Evolutionary conservation across 1,140 invertebrate genomes (phyloP).

Genomic region (Drosophila sp.): DNA sequence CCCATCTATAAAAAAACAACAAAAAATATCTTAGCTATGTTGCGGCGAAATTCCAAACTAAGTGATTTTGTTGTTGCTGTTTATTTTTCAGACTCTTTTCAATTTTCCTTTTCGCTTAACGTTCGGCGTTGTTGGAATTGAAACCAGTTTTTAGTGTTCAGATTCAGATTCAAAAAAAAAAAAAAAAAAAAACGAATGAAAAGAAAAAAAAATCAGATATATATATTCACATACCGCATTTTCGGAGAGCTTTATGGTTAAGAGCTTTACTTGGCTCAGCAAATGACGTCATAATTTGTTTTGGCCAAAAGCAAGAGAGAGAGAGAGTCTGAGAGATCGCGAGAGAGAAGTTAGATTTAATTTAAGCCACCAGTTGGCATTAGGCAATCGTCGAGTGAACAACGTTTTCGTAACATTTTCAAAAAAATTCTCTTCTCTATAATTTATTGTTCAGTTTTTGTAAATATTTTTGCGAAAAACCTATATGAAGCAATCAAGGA

Average conservation of each 20-base stretch:
- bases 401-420: conserved; percentile 22
- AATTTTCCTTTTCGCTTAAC: conserved; percentile 75
- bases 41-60: conserved; percentile 80
- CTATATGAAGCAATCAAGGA: conserved; percentile 48
- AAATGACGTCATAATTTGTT: conserved; percentile 76
- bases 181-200: neutral
- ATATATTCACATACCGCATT: conserved; percentile 67
- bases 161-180: conserved; percentile 47
- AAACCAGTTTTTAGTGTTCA: conserved; percentile 72
- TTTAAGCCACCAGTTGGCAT: conserved; percentile 57
- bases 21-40: conserved; percentile 60
- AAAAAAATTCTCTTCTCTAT: conserved; percentile 29
- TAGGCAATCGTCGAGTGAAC: conserved; percentile 69
- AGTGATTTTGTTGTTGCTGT: conserved; percentile 63
- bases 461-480: conserved; percentile 16
- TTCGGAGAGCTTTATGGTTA: conserved; percentile 49
- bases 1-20: conserved; percentile 17
- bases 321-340: neutral
- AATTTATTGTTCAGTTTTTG: conserved; percentile 35
- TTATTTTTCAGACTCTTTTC: conserved; percentile 60
- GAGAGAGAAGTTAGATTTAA: conserved; percentile 27
- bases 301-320: conserved; percentile 61
- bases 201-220: conserved; percentile 35
- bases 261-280: conserved; percentile 46
- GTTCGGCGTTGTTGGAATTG: conserved; percentile 54